Conservation (phyloP, 2,888 invertebrate genomes). For the Panzeria rudis region DNA sequence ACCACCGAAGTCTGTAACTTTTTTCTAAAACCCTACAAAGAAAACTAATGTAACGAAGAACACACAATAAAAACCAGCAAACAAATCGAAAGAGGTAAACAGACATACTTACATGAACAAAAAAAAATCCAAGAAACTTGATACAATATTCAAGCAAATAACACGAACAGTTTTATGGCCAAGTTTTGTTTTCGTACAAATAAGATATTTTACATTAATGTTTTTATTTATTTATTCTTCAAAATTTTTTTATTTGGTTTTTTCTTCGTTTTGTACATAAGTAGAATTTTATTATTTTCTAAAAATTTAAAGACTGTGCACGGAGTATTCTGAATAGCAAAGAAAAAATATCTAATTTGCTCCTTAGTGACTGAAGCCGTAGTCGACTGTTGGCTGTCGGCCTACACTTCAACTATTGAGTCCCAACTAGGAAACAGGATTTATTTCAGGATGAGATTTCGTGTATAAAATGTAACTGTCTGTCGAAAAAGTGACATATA, state of each 20-base stretch:
- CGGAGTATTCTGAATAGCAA: neutral
- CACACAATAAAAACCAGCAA: slow-evolving; percentile 11
- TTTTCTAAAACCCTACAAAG: neutral
- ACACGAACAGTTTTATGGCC: slow-evolving; percentile 65
- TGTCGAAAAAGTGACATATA: no score
- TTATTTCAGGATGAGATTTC: no score
- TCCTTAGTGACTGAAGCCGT: neutral
- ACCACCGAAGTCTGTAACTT: no score
- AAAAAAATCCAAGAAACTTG: slow-evolving; percentile 42
- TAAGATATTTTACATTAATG: neutral
- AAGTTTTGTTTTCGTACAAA: slow-evolving; percentile 49
- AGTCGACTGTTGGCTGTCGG: no score
- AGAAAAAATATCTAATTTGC: neutral
- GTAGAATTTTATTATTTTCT: slow-evolving; percentile 7
- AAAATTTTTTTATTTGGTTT: slow-evolving; percentile 12
- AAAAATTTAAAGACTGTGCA: slow-evolving; percentile 1
- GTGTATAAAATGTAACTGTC: no score
- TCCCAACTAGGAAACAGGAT: no score
- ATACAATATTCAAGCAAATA: slow-evolving; percentile 61
- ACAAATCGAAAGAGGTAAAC: slow-evolving; percentile 8
- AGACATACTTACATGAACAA: slow-evolving; percentile 1
- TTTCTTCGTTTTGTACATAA: slow-evolving; percentile 21
- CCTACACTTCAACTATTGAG: no score
- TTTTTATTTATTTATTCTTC: slow-evolving; percentile 9
- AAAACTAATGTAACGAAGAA: slow-evolving; percentile 17